phyloP scores from a whole-genome alignment of 2,113 vertebrate species.

The Reinhardtius hippoglossoides region DNA sequence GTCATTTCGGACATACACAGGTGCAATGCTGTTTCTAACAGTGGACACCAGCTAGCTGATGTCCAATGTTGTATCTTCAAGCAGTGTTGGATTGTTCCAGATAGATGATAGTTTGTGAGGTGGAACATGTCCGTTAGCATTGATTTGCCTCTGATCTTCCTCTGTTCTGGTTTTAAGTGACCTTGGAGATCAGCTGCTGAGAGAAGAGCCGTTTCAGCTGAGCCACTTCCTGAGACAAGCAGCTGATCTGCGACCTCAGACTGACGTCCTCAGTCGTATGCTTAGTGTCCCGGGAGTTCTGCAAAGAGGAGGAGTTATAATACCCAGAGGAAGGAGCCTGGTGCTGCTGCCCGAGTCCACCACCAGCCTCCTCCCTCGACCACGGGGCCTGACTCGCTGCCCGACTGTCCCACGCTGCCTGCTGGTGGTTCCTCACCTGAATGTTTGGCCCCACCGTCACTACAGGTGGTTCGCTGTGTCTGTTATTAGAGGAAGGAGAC shows the following conservation, averaged over 20 bases:
- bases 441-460: constrained; percentile 63
- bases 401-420: constrained; percentile 26
- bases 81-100: too few relatives aligned
- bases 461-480: constrained; percentile 35
- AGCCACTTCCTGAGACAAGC: constrained; percentile 86
- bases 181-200: constrained; percentile 80
- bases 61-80: too few relatives aligned
- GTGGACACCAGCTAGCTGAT: not conserved
- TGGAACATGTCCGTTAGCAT: not conserved
- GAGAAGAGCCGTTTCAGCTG: constrained; percentile 86
- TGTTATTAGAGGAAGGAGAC: constrained; percentile 37
- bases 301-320: constrained; percentile 19
- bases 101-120: too few relatives aligned
- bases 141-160: not conserved
- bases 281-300: constrained; percentile 49
- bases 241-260: constrained; percentile 82
- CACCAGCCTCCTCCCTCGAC: constrained; percentile 37
- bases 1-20: not conserved
- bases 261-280: constrained; percentile 66
- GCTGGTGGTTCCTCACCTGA: constrained; percentile 56
- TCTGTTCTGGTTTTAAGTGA: constrained; percentile 30
- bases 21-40: not conserved
- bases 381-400: constrained; percentile 21
- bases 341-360: constrained; percentile 21
- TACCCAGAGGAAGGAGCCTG: constrained; percentile 17